Evolutionary conservation across 2,888 invertebrate species (phyloP).

Genomic region (Acanthosoma haemorrhoidale): DNA sequence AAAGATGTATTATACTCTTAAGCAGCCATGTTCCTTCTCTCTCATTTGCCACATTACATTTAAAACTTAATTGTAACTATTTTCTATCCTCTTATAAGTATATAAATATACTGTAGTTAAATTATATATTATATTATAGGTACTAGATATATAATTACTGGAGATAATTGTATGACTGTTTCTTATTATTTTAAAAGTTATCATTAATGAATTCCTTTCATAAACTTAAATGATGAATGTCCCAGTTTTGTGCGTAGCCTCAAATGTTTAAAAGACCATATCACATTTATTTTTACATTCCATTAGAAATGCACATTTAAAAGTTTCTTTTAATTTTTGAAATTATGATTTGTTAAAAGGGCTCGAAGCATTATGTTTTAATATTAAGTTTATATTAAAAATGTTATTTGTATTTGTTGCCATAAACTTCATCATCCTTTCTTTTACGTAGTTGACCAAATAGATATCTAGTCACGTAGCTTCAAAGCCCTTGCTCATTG

Average conservation of each 20-base stretch:
- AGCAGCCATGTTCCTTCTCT: constrained; percentile 23
- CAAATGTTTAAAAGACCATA: not conserved
- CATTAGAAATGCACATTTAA: constrained; percentile 9
- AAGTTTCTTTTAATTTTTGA: not conserved
- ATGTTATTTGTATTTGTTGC: not conserved
- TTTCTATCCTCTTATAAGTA: constrained; percentile 5
- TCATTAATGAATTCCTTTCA: not conserved
- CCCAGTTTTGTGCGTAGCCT: not conserved
- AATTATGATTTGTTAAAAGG: not conserved
- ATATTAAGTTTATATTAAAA: constrained; percentile 9
- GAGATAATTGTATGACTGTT: not conserved
- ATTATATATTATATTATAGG: not conserved
- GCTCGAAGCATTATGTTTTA: constrained; percentile 10
- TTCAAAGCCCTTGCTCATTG: constrained; percentile 11
- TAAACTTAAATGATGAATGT: not conserved
- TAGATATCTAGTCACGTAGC: constrained; percentile 22
- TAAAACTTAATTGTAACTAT: constrained; percentile 15
- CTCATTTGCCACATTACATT: not conserved
- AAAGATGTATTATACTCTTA: constrained; percentile 22
- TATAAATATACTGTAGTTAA: not conserved
- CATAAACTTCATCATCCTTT: constrained; percentile 3
- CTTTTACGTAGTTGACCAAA: constrained; percentile 17
- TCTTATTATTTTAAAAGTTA: constrained; percentile 9
- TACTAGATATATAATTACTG: not conserved
- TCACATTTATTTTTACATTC: constrained; percentile 4